Conservation (phyloP, 2,888 invertebrate genomes). For the Machimus atricapillus region DNA sequence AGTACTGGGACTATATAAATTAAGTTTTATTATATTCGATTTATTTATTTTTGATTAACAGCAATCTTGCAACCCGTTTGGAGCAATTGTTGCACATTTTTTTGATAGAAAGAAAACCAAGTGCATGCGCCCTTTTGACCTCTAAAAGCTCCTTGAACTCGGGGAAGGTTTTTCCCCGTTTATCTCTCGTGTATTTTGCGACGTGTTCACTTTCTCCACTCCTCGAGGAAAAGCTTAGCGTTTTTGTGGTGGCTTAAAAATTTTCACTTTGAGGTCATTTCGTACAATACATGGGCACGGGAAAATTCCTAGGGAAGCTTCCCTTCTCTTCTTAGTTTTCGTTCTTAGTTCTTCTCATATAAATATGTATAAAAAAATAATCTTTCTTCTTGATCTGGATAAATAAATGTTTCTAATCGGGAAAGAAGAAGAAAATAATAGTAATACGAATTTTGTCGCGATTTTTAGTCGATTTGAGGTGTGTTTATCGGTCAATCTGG, state of each 20-base stretch:
- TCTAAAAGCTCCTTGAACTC: constrained; percentile 16
- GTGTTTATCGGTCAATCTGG: neutral
- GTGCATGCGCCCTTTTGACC: constrained; percentile 36
- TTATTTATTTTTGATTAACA: neutral
- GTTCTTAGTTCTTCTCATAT: neutral
- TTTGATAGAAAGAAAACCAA: neutral
- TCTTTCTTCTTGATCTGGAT: neutral
- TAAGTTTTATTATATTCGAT: neutral
- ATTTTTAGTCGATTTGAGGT: neutral
- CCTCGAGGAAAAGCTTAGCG: constrained; percentile 16
- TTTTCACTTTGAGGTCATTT: constrained; percentile 47
- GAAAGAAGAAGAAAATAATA: neutral
- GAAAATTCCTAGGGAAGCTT: constrained; percentile 25
- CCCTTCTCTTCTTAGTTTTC: neutral
- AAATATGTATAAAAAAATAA: neutral
- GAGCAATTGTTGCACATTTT: constrained; percentile 15
- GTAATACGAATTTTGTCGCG: neutral
- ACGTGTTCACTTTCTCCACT: constrained; percentile 24
- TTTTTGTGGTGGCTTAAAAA: constrained; percentile 40
- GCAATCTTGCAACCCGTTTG: neutral
- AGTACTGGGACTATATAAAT: no score
- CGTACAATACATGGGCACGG: constrained; percentile 16
- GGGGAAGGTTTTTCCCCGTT: neutral
- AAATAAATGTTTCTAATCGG: neutral
- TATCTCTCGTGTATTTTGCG: neutral